Evolutionary conservation across 2,888 invertebrate species (phyloP).

Genomic region (Cheilosia soror): DNA sequence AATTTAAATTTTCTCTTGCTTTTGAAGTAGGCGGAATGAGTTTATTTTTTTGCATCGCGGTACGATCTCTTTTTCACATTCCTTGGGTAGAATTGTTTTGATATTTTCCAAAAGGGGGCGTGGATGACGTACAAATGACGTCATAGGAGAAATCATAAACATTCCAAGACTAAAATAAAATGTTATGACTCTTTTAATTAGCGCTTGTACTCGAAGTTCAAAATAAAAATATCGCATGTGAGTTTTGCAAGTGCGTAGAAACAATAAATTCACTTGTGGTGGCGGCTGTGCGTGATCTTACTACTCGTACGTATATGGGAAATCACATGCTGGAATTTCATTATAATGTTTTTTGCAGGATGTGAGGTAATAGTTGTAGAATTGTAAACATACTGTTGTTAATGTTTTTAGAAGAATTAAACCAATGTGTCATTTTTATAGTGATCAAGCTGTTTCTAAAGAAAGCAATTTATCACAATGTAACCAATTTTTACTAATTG

Average conservation of each 20-base stretch:
- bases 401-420: no score
- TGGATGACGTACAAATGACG: slow-evolving; percentile 26
- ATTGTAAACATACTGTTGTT: no score
- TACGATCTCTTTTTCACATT: not conserved
- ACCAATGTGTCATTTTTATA: no score
- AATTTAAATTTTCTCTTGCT: slow-evolving; percentile 15
- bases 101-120: slow-evolving; percentile 5
- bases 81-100: slow-evolving; percentile 15
- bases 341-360: no score
- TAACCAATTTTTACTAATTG: no score
- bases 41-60: not conserved
- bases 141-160: slow-evolving; percentile 27
- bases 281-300: no score
- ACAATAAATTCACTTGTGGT: not conserved
- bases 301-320: no score
- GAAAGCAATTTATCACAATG: no score
- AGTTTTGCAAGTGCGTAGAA: not conserved
- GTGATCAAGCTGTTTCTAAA: no score
- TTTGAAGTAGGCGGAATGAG: slow-evolving; percentile 1
- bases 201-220: no score
- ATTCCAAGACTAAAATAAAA: not conserved
- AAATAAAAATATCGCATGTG: not conserved
- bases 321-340: no score
- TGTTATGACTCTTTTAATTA: not conserved
- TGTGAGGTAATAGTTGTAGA: no score